Evolutionary conservation across 2,113 vertebrate genomes (phyloP).

Genomic region (Antechinus flavipes): DNA sequence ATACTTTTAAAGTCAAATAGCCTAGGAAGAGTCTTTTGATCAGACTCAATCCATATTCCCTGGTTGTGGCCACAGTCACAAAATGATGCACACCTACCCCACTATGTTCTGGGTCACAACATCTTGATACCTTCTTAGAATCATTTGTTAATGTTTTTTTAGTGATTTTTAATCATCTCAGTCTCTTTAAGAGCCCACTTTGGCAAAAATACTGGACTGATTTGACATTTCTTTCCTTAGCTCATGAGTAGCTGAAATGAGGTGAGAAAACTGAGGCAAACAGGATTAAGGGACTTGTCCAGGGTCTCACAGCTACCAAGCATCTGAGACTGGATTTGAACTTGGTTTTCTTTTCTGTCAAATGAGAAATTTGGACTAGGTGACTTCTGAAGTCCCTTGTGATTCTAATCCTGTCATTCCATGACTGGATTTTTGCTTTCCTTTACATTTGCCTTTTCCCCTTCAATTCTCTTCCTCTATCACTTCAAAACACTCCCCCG

Average conservation of each 20-base stretch:
- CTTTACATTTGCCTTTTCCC: background rate
- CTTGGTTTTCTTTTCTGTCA: background rate
- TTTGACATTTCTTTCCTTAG: background rate
- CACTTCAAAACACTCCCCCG: background rate
- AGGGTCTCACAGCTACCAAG: background rate
- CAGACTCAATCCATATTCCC: background rate
- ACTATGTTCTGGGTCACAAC: background rate
- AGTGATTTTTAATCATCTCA: background rate
- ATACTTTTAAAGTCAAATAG: background rate
- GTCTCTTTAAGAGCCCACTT: background rate
- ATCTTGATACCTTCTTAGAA: background rate
- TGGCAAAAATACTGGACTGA: background rate
- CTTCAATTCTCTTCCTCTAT: background rate
- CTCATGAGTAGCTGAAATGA: background rate
- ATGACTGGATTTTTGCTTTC: background rate
- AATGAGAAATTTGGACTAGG: background rate
- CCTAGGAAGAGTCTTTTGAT: background rate
- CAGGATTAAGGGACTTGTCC: no score
- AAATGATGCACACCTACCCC: background rate
- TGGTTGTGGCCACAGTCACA: background rate
- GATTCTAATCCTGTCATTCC: background rate
- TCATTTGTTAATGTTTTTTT: background rate
- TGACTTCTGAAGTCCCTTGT: background rate
- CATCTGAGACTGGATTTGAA: background rate
- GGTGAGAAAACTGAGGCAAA: background rate